Evolutionary conservation across 2,888 invertebrate genomes (phyloP).

Genomic region (Thyatira batis): DNA sequence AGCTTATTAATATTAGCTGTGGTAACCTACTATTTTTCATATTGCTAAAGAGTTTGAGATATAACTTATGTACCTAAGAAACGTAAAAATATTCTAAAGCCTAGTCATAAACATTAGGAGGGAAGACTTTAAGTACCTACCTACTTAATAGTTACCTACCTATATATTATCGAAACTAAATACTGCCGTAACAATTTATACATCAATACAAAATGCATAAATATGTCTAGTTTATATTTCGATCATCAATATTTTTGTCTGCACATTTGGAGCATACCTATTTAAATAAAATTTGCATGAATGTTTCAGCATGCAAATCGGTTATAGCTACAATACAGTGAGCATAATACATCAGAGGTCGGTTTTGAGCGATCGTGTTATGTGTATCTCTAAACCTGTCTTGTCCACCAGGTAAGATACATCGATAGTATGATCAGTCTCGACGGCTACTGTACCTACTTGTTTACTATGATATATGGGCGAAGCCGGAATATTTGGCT

Average conservation of each 20-base stretch:
- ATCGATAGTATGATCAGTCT: constrained; percentile 25
- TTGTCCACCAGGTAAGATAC: constrained; percentile 19
- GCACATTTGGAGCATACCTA: constrained; percentile 32
- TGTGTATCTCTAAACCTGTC: constrained; percentile 8
- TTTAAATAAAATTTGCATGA: constrained; percentile 32
- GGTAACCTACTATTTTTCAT: no score
- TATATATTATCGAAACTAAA: no score
- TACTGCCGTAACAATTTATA: no score
- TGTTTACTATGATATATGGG: constrained; percentile 1
- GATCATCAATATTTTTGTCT: constrained; percentile 18
- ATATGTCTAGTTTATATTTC: background rate
- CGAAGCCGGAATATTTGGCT: background rate
- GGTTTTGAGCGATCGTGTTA: constrained; percentile 9
- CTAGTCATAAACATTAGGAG: no score
- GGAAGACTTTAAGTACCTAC: no score
- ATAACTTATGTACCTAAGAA: no score
- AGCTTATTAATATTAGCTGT: no score
- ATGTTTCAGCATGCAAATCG: constrained; percentile 32
- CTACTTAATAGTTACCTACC: no score
- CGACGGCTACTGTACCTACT: constrained; percentile 18
- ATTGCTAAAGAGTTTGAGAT: no score
- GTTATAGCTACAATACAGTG: constrained; percentile 15
- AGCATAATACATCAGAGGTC: background rate
- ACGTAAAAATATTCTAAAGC: no score
- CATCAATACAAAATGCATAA: no score